Evolutionary conservation across 2,888 invertebrate genomes (phyloP).

Genomic region (Orchesellides sinensis): DNA sequence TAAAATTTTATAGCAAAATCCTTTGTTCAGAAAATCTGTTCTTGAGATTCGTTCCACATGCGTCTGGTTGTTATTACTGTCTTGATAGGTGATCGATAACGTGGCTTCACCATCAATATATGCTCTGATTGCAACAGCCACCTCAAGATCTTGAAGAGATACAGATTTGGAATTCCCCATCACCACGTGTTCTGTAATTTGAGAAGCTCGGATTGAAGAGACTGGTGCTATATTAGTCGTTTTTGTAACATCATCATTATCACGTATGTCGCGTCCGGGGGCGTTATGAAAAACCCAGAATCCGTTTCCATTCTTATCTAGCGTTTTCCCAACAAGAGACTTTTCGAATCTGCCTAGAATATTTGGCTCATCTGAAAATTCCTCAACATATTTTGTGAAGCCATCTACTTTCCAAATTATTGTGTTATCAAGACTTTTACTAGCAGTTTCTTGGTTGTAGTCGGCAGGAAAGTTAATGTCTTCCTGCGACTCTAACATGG

Average conservation of each 20-base stretch:
- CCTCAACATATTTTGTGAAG: background rate
- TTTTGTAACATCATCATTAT: background rate
- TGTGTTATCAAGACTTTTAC: background rate
- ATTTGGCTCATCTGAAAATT: background rate
- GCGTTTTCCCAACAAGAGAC: background rate
- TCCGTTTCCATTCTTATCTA: background rate
- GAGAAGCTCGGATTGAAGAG: background rate
- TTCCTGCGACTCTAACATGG: background rate
- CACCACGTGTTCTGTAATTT: slow-evolving; percentile 8
- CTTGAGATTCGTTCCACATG: background rate
- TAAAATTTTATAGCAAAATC: slow-evolving; percentile 29
- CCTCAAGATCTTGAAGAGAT: slow-evolving; percentile 35
- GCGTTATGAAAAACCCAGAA: slow-evolving; percentile 16
- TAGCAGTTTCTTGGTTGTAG: background rate
- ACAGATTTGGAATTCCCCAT: background rate
- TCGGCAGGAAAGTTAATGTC: slow-evolving; percentile 12
- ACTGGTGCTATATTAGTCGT: background rate
- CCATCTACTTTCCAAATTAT: slow-evolving; percentile 33
- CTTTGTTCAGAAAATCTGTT: slow-evolving; percentile 6
- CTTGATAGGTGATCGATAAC: slow-evolving; percentile 7
- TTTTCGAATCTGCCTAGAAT: slow-evolving; percentile 7
- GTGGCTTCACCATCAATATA: slow-evolving; percentile 17
- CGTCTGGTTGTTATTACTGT: background rate
- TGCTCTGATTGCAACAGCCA: slow-evolving; percentile 16
- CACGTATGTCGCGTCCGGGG: background rate